Conservation (phyloP, 92 coral and sea anemone species). For the Phymanthus crucifer region DNA sequence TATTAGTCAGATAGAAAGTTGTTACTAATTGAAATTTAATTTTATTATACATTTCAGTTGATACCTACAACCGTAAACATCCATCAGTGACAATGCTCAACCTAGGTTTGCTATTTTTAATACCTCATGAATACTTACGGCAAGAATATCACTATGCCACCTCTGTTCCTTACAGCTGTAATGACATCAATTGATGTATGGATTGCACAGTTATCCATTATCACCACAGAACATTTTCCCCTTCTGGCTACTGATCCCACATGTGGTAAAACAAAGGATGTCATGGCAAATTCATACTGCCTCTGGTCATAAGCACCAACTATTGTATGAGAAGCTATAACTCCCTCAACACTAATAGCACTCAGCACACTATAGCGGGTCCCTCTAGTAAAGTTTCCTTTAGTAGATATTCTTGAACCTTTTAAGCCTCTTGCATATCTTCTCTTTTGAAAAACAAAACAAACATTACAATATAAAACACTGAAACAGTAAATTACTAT, state of each 20-base stretch:
- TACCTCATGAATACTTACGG: slow-evolving; percentile 43
- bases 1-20: background rate
- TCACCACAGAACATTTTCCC: slow-evolving; percentile 52
- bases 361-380: slow-evolving; percentile 51
- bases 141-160: slow-evolving; percentile 47
- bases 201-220: slow-evolving; percentile 56
- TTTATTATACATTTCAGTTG: too few species aligned
- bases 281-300: slow-evolving; percentile 46
- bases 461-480: too few species aligned
- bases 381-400: slow-evolving; percentile 53
- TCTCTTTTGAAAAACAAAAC: slow-evolving; percentile 15
- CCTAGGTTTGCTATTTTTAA: background rate
- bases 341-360: slow-evolving; percentile 41
- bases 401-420: slow-evolving; percentile 28
- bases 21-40: background rate
- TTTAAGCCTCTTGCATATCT: slow-evolving; percentile 39
- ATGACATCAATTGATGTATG: slow-evolving; percentile 29
- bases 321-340: slow-evolving; percentile 45
- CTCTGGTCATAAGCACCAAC: slow-evolving; percentile 40
- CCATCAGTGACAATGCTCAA: background rate
- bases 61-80: too few species aligned
- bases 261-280: slow-evolving; percentile 45
- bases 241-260: slow-evolving; percentile 56
- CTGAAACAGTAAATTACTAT: background rate
- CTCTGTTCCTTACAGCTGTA: slow-evolving; percentile 30